These are phyloP conservation scores for Dione juno DNA, from an alignment of 2,888 invertebrate species.

Conservation along the genomic window DNA sequence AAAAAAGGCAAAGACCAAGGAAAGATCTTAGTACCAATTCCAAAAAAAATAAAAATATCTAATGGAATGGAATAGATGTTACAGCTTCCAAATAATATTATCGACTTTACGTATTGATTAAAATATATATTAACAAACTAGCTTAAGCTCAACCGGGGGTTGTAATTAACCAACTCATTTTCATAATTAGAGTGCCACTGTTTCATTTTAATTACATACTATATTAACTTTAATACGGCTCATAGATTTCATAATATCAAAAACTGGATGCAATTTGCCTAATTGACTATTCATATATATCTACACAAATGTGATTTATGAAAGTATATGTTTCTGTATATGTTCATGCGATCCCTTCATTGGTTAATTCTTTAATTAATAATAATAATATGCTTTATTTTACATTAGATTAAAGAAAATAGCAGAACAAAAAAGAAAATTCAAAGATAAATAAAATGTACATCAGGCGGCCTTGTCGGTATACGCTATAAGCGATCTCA, in stretches of 20 bases:
- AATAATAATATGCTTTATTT: too few relatives aligned
- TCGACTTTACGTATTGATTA: not conserved
- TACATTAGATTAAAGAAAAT: too few relatives aligned
- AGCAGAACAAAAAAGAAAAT: too few relatives aligned
- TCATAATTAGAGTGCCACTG: constrained; percentile 15
- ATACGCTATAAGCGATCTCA: too few relatives aligned
- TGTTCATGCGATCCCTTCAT: too few relatives aligned
- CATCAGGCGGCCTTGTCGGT: too few relatives aligned
- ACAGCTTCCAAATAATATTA: not conserved
- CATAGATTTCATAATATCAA: constrained; percentile 19
- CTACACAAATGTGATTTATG: not conserved
- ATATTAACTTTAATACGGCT: constrained; percentile 19
- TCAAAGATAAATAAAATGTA: too few relatives aligned
- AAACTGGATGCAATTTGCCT: constrained; percentile 35
- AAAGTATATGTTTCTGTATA: not conserved
- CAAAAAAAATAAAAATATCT: too few relatives aligned
- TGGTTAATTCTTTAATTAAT: too few relatives aligned
- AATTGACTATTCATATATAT: constrained; percentile 36
- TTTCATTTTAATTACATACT: constrained; percentile 22
- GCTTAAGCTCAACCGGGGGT: not conserved
- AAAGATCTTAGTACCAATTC: too few relatives aligned
- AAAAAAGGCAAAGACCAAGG: too few relatives aligned
- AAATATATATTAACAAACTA: not conserved
- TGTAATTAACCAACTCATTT: constrained; percentile 2
- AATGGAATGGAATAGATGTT: not conserved